phyloP scores from a whole-genome alignment of 1,140 invertebrate species.

The Drosophila varians region DNA sequence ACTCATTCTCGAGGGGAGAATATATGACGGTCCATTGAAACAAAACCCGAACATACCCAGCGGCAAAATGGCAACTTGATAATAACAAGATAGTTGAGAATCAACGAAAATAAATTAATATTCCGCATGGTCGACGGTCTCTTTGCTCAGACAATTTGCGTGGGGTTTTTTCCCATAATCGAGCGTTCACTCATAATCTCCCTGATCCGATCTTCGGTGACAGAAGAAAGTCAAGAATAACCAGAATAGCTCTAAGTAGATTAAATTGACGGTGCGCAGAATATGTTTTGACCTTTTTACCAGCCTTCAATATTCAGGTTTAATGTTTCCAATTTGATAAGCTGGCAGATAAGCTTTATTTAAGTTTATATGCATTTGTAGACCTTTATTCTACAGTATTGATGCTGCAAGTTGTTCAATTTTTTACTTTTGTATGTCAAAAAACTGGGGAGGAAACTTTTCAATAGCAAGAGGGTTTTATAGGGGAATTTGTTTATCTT shows the following conservation, averaged over 20 bases:
- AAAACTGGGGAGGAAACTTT: neutral
- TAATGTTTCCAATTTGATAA: constrained; percentile 12
- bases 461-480: too few species aligned
- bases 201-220: constrained; percentile 16
- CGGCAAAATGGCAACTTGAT: constrained; percentile 18
- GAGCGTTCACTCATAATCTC: constrained; percentile 61
- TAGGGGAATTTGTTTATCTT: too few species aligned
- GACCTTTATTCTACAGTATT: neutral
- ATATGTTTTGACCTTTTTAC: constrained; percentile 11
- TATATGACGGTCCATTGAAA: constrained; percentile 46
- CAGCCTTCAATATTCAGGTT: constrained; percentile 19
- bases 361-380: constrained; percentile 4
- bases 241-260: constrained; percentile 54
- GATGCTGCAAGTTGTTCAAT: neutral
- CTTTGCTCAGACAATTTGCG: constrained; percentile 45
- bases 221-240: constrained; percentile 72
- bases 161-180: constrained; percentile 65
- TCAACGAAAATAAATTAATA: constrained; percentile 45
- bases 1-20: constrained; percentile 24
- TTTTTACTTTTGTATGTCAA: neutral
- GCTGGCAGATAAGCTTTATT: neutral
- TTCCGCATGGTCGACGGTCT: constrained; percentile 27
- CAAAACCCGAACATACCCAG: constrained; percentile 24
- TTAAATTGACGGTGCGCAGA: constrained; percentile 11
- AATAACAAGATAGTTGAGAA: constrained; percentile 28